Evolutionary conservation across 2,888 invertebrate genomes (phyloP), one percentile per base, ranked within the genome.

Genomic region (Drosophila testacea): DNA sequence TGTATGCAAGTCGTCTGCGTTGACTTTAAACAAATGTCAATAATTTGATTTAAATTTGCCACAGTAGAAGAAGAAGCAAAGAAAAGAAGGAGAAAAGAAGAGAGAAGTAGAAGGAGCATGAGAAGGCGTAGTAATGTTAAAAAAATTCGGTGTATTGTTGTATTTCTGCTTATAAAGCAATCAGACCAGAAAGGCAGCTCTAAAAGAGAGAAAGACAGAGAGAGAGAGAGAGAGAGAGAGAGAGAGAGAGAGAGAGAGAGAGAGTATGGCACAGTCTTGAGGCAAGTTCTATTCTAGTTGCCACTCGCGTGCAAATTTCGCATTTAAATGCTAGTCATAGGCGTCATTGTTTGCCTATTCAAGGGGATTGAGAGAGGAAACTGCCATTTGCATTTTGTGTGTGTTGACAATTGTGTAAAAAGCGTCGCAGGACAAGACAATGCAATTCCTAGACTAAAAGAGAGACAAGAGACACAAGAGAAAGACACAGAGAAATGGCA

Each of bases 21-120:
- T 72, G 77, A 69, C 85, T 83, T 89, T 81, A 89, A 84, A 79
- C 79, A 89, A 85, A 85, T 87, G 85, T 85, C 85, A 85, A 84
- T 89, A 89, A 85, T 85, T 89, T 85, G 85, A 85, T 85, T 85
- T 89, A 89, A 85, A 89, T 85, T 89, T 77, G 71, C 79, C 67
- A 77, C 54, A 68, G 64, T 16, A 57, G 50, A 52, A 27, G 30
- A 42, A 32, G 52, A 46, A 16, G 16, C 16, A 16, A 1, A 16
- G 16, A 16, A 16, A 16, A 50, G 27, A 51, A n/a, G 10, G 11
- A 32, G 41, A 47, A n/a, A 22, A 22, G 41, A 22, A 42, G 32
- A n/a, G 7, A 32, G 27, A 38, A 16, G 6, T n/a, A 22, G 32
- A 16, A 7, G 16, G 22, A 47, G 28, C 34, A 7, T 34, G 9